Evolutionary conservation across 2,888 invertebrate genomes (phyloP).

Genomic region (Pocota personata): DNA sequence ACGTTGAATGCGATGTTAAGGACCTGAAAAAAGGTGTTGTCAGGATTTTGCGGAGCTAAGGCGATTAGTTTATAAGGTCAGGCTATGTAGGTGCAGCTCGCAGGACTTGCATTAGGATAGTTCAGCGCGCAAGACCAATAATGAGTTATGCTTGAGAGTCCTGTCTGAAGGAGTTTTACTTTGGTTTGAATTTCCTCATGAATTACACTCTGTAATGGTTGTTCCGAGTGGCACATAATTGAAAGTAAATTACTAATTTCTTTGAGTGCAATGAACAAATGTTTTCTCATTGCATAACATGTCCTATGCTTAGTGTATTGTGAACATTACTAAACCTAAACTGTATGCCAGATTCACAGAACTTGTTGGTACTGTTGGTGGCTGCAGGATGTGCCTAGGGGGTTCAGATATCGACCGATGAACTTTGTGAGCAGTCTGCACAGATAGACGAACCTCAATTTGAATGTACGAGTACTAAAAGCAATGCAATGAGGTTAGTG

Average conservation of each 20-base stretch:
- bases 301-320: constrained; percentile 22
- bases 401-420: constrained; percentile 33
- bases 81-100: constrained; percentile 57
- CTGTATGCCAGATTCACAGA: too few species aligned
- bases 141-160: constrained; percentile 5
- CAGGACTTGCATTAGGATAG: constrained; percentile 20
- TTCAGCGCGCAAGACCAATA: constrained; percentile 60
- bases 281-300: constrained; percentile 23
- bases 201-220: background rate
- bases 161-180: constrained; percentile 3
- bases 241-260: constrained; percentile 13
- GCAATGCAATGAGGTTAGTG: constrained; percentile 1
- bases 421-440: constrained; percentile 8
- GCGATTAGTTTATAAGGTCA: constrained; percentile 70
- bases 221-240: constrained; percentile 8
- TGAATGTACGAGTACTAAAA: background rate
- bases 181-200: background rate
- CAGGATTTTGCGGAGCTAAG: constrained; percentile 55
- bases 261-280: background rate
- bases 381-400: background rate
- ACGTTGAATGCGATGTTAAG: constrained; percentile 57
- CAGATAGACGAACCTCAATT: background rate
- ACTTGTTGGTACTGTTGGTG: background rate
- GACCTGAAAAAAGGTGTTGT: constrained; percentile 66
- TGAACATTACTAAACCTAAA: too few species aligned